These are phyloP conservation scores for Formica aserva DNA, from an alignment of 2,888 invertebrate genomes.

Conservation along the genomic window DNA sequence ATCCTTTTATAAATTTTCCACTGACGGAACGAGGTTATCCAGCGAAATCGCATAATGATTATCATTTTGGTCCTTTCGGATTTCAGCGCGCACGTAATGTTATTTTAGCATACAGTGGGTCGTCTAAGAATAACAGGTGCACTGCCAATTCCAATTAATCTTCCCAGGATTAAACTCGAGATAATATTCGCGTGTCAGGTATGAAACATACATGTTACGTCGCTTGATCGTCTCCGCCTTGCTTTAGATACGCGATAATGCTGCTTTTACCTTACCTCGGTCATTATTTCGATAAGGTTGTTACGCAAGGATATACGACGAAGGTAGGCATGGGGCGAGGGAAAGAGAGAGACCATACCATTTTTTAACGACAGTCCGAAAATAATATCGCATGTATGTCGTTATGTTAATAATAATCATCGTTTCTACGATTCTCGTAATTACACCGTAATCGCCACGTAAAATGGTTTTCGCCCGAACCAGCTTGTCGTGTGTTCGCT, in stretches of 20 bases:
- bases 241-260: slow-evolving; percentile 45
- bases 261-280: slow-evolving; percentile 16
- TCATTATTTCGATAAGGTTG: slow-evolving; percentile 44
- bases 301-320: slow-evolving; percentile 23
- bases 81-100: slow-evolving; percentile 17
- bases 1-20: background rate
- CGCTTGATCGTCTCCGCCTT: slow-evolving; percentile 51
- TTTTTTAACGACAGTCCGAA: slow-evolving; percentile 10
- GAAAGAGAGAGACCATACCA: background rate
- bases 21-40: background rate
- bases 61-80: slow-evolving; percentile 9
- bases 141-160: slow-evolving; percentile 49
- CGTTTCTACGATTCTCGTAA: slow-evolving; percentile 4
- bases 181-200: slow-evolving; percentile 50
- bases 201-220: slow-evolving; percentile 51
- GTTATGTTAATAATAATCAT: slow-evolving; percentile 40
- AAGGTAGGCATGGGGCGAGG: background rate
- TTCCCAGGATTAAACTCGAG: slow-evolving; percentile 34
- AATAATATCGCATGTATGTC: slow-evolving; percentile 3
- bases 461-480: background rate
- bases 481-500: slow-evolving; percentile 19
- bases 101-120: slow-evolving; percentile 30
- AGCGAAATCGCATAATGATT: slow-evolving; percentile 16
- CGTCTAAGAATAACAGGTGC: slow-evolving; percentile 43
- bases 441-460: background rate